Evolutionary conservation across 2,888 invertebrate genomes (phyloP).

Genomic region (Mythimna loreyi): DNA sequence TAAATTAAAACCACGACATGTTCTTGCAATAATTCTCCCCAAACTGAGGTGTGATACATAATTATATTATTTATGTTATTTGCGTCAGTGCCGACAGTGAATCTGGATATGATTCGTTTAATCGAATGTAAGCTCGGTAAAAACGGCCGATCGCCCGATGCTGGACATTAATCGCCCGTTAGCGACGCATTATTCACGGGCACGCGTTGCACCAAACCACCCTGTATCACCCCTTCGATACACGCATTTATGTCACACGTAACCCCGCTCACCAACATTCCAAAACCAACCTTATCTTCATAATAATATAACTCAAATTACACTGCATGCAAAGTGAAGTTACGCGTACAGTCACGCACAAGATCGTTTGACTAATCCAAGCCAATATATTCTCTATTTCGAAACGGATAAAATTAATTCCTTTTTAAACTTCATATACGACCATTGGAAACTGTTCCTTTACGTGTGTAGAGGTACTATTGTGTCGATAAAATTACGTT

Average conservation of each 20-base stretch:
- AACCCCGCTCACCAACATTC: slow-evolving; percentile 39
- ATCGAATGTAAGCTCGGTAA: slow-evolving; percentile 71
- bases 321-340: slow-evolving; percentile 5
- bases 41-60: slow-evolving; percentile 30
- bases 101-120: slow-evolving; percentile 63
- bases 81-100: slow-evolving; percentile 41
- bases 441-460: slow-evolving; percentile 75
- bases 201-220: slow-evolving; percentile 87
- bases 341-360: slow-evolving; percentile 57
- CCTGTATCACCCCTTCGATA: slow-evolving; percentile 78
- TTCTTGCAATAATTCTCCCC: slow-evolving; percentile 7
- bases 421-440: slow-evolving; percentile 84
- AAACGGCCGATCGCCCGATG: slow-evolving; percentile 79
- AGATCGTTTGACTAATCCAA: slow-evolving; percentile 87
- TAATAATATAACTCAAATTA: slow-evolving; percentile 47
- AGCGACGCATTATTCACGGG: slow-evolving; percentile 89
- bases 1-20: not conserved
- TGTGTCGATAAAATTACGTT: slow-evolving; percentile 21
- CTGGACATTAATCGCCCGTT: slow-evolving; percentile 89
- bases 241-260: slow-evolving; percentile 58
- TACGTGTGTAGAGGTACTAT: slow-evolving; percentile 56
- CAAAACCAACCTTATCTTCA: slow-evolving; percentile 55
- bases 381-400: slow-evolving; percentile 89
- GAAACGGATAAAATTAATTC: slow-evolving; percentile 88
- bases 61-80: slow-evolving; percentile 46